A percentile compares a stretch with the other conserved stretches of the same genome.
phyloP scores from a whole-genome alignment of 2,113 vertebrate genomes.

The Paradisaea rubra region DNA sequence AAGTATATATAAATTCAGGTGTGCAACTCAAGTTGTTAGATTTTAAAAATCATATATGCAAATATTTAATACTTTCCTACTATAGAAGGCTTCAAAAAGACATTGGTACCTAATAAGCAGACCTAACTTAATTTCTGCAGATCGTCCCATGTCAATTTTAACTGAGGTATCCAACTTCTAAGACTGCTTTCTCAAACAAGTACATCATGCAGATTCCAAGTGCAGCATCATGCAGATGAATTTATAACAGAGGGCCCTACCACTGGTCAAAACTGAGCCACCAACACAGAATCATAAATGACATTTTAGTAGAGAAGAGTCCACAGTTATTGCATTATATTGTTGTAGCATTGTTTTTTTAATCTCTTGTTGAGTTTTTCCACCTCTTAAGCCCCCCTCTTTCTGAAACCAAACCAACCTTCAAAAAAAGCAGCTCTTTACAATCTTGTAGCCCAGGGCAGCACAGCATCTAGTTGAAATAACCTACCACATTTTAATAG shows the following conservation, averaged over 20 bases:
- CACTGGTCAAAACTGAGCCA: not conserved
- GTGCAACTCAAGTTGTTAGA: not conserved
- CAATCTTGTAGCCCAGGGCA: not conserved
- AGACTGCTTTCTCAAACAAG: not conserved
- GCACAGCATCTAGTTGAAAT: not conserved
- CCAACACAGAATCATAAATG: not conserved
- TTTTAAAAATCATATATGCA: not conserved
- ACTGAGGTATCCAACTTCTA: not conserved
- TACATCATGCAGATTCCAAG: not conserved
- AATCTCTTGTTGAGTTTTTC: not conserved
- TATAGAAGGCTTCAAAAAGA: not conserved
- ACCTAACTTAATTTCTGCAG: not conserved
- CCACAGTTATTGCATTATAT: not conserved
- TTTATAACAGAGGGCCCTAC: not conserved
- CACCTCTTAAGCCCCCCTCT: not conserved
- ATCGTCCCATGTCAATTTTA: not conserved
- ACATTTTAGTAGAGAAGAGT: not conserved
- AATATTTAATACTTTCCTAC: not conserved
- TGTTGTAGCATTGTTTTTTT: not conserved
- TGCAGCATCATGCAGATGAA: not conserved
- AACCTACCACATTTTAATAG: not conserved
- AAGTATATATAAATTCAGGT: not conserved
- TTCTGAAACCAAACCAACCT: not conserved
- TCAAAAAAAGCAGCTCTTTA: not conserved
- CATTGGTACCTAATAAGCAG: not conserved